A percentile compares a stretch with the other conserved stretches of the same genome.
phyloP scores from a whole-genome alignment of 2,888 invertebrate species.

The Axea sp. region DNA sequence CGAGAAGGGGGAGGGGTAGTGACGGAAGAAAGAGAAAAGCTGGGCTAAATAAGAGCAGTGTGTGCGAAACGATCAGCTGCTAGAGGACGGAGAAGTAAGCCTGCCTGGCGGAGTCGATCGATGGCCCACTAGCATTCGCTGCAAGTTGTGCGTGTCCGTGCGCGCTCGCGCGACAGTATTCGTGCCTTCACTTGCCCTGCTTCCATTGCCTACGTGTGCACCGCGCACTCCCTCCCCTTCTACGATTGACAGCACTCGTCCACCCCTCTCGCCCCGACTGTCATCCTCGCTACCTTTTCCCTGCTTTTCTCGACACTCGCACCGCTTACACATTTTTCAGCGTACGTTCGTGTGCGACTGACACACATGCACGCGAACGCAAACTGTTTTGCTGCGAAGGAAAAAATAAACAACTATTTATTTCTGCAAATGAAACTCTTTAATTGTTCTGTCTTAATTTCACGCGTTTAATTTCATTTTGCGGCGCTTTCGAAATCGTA shows the following conservation, averaged over 20 bases:
- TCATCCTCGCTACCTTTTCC: constrained; percentile 30
- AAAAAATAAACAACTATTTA: too few species aligned
- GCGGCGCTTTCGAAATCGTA: too few species aligned
- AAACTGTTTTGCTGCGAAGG: too few species aligned
- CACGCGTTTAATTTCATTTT: too few species aligned
- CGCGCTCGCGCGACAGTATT: constrained; percentile 18
- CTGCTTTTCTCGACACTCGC: constrained; percentile 25
- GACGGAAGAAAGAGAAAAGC: constrained; percentile 2
- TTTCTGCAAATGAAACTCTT: too few species aligned
- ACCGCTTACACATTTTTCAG: constrained; percentile 37
- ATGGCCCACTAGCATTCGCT: constrained; percentile 72
- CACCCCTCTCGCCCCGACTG: constrained; percentile 13
- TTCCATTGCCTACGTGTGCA: constrained; percentile 30
- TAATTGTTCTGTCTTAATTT: too few species aligned
- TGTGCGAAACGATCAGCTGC: constrained; percentile 70
- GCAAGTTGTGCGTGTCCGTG: constrained; percentile 43
- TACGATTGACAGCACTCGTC: constrained; percentile 37
- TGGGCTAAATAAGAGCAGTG: constrained; percentile 63
- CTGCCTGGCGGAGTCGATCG: constrained; percentile 68
- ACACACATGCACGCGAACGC: background rate
- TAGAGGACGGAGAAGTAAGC: constrained; percentile 69
- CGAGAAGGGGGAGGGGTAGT: background rate
- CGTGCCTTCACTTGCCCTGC: constrained; percentile 48
- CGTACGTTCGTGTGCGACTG: background rate
- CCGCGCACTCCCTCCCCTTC: constrained; percentile 1